Base-by-base conservation (phyloP, 2,888 invertebrate species). In the Itoplectis maculator region DNA sequence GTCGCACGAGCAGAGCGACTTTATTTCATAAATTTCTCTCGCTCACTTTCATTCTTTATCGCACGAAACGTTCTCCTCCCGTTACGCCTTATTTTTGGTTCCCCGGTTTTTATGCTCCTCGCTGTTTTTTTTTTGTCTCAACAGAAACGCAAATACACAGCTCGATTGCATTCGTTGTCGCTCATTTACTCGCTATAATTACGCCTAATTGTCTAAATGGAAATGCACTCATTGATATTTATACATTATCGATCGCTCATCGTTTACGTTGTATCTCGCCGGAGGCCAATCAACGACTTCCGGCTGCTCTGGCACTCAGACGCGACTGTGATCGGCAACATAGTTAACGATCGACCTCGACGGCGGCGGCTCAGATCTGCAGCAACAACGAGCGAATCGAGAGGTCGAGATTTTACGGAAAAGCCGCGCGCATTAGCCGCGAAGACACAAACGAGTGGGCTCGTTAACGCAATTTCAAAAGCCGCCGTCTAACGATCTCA, bases 1-100 rank as follows among this genome's bases (percentile, higher is more conserved):
- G n/a, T n/a, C n/a, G n/a, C n/a, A n/a, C 61, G 61, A 15, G n/a
- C 15, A 18, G 56, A 49, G 65, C 68, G 61, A 74, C 20, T 78
- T 61, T 35, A 7, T 75, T 51, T 72, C 37, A 37, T 61, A 61
- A 35, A 47, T 61, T 45, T 61, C 63, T 61, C 63, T 70, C 68
- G 18, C 75, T 63, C 59, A 18, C 61, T 40, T 63, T 63, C 40
- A 37, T 61, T 61, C 9, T 35, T 37, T 37, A 35, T 37, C 37
- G 37, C 0, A 23, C 23, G 29, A 29, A 29, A 29, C 23, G 54
- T 54, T 23, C 4, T 54, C 4, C 51, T 56, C 47, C 15, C 29
- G 35, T 59, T 8, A n/a, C 15, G 54, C 54, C 20, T 0, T 54
- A 0, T 23, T 54, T 54, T 20, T 54, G 20, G 11, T 9, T 54